These are phyloP conservation scores for Aphidoletes aphidimyza DNA, from an alignment of 2,888 invertebrate species.

Conservation along the genomic window DNA sequence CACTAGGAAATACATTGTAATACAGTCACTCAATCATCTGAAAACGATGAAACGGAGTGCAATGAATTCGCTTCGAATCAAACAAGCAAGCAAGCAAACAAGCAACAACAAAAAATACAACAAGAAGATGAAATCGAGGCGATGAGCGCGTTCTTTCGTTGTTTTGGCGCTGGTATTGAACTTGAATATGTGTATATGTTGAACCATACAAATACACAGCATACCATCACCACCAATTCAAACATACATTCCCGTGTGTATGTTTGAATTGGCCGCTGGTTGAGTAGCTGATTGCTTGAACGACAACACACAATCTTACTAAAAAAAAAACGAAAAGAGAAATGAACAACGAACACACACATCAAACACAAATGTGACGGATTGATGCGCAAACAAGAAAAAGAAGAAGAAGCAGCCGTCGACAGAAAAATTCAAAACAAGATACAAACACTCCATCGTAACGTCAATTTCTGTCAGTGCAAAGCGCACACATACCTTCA, in stretches of 20 bases:
- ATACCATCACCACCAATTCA: no score
- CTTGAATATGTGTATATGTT: constrained; percentile 25
- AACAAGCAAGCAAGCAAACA: not conserved
- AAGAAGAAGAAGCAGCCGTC: not conserved
- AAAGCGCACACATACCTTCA: not conserved
- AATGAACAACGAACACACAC: no score
- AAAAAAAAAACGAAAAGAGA: no score
- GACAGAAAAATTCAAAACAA: not conserved
- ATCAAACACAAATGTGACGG: not conserved
- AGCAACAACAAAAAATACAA: not conserved
- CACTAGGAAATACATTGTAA: not conserved
- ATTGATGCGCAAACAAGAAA: not conserved
- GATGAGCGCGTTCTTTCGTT: constrained; percentile 1
- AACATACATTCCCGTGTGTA: no score
- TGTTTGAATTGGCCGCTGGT: no score
- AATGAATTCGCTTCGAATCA: not conserved
- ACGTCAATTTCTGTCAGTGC: constrained; percentile 35
- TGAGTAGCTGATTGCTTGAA: no score
- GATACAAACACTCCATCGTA: not conserved
- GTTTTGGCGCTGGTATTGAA: constrained; percentile 33
- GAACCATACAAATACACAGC: not conserved
- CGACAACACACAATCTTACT: no score
- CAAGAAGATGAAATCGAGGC: not conserved
- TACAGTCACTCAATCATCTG: no score
- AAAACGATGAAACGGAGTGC: not conserved